Conservation (phyloP, 2,888 invertebrate species). For the Odontomyia ornata region DNA sequence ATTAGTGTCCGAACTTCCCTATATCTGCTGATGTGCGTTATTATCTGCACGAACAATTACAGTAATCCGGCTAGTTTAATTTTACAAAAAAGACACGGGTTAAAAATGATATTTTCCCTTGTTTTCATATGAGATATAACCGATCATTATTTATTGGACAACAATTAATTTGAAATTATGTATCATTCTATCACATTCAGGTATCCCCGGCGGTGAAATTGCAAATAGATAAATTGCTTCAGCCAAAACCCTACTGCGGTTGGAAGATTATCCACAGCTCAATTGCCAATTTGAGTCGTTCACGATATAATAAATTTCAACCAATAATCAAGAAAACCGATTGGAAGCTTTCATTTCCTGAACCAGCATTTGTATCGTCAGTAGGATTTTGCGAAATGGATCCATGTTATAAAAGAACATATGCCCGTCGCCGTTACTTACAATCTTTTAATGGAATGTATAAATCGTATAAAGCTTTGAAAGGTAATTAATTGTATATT, state of each 20-base stretch:
- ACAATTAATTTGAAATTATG: too few species aligned
- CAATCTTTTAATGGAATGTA: conserved; percentile 45
- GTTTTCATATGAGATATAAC: too few species aligned
- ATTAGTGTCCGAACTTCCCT: too few species aligned
- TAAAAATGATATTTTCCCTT: too few species aligned
- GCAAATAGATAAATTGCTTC: not conserved
- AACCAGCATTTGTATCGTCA: conserved; percentile 51
- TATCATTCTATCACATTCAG: not conserved
- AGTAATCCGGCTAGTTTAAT: too few species aligned
- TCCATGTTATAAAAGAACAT: conserved; percentile 53
- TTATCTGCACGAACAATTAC: too few species aligned
- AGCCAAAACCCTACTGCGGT: not conserved
- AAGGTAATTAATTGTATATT: conserved; percentile 50
- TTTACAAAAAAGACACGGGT: too few species aligned
- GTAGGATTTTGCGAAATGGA: conserved; percentile 51
- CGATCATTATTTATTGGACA: too few species aligned
- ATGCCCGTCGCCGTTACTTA: conserved; percentile 47
- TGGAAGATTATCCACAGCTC: not conserved
- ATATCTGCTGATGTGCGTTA: too few species aligned
- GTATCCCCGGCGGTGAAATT: not conserved
- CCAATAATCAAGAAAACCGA: not conserved
- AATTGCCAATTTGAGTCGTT: conserved; percentile 1
- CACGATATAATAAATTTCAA: not conserved
- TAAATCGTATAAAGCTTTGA: conserved; percentile 48
- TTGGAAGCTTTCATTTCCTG: conserved; percentile 47